A percentile compares a stretch with the other conserved stretches of the same genome.
These are phyloP conservation scores for Henicopernis longicauda DNA, from an alignment of 2,113 vertebrate species.

Conservation along the genomic window DNA sequence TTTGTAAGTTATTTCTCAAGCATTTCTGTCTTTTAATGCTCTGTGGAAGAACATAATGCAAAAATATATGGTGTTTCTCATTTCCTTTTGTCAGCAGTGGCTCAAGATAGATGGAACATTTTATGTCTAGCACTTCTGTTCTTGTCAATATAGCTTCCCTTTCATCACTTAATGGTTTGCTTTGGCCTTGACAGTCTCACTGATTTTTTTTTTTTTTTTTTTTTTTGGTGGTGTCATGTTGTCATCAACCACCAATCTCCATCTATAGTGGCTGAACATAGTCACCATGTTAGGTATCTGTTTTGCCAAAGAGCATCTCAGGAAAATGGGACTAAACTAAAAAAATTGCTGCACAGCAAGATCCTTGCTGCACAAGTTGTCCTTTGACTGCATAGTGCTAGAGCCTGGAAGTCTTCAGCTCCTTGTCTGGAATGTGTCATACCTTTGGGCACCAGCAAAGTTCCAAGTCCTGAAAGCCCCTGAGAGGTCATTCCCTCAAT, in stretches of 20 bases:
- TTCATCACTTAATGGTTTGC: neutral
- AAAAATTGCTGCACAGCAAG: neutral
- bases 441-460: neutral
- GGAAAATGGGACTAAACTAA: neutral
- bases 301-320: neutral
- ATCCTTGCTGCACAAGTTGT: neutral
- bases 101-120: neutral
- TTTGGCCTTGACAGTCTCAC: neutral
- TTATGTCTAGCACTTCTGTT: neutral
- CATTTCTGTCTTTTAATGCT: neutral
- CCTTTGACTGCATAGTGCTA: neutral
- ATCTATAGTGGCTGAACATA: neutral
- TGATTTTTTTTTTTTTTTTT: neutral
- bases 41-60: neutral
- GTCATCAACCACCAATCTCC: neutral
- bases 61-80: neutral
- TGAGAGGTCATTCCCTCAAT: neutral
- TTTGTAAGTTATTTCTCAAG: neutral
- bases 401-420: neutral
- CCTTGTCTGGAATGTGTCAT: neutral
- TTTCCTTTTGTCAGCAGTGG: neutral
- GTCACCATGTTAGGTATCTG: neutral
- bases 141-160: neutral
- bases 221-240: neutral
- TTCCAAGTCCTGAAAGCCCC: neutral